Percentiles rank a stretch among this genome's conserved stretches.
Conservation (phyloP, 23 tunicate species). For the Styela clava region DNA sequence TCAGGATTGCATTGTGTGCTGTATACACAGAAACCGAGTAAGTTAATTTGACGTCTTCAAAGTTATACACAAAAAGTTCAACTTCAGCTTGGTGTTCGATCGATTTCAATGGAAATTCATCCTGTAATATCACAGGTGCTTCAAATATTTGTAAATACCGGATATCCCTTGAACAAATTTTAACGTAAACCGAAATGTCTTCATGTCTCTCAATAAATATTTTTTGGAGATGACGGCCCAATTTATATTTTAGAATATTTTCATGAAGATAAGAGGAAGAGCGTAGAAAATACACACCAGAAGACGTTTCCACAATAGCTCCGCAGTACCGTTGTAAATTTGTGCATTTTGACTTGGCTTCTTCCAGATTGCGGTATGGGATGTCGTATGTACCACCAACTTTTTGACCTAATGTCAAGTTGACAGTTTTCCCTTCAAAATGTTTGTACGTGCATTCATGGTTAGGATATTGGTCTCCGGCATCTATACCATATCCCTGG, state of each 20-base stretch:
- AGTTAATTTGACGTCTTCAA: not conserved
- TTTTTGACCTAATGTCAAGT: not conserved
- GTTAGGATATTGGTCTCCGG: not conserved
- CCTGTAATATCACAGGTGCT: not conserved
- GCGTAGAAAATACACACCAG: not conserved
- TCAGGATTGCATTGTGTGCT: not conserved
- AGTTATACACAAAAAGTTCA: not conserved
- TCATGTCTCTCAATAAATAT: not conserved
- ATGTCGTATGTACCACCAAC: not conserved
- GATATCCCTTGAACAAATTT: not conserved
- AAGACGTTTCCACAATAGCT: not conserved
- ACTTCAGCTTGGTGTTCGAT: not conserved
- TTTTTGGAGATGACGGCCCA: not conserved
- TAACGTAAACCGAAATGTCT: slow-evolving; percentile 7
- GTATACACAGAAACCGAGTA: slow-evolving; percentile 2
- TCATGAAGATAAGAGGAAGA: slow-evolving; percentile 23
- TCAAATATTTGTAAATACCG: slow-evolving; percentile 3
- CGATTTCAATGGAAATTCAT: not conserved
- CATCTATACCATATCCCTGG: slow-evolving; percentile 21
- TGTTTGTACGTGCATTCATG: not conserved
- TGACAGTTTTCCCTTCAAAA: slow-evolving; percentile 4
- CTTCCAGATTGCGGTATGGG: not conserved
- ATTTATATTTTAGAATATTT: not conserved
- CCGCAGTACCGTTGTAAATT: not conserved
- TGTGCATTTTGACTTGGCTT: slow-evolving; percentile 11